phyloP scores from a whole-genome alignment of 2,113 vertebrate species.

The Sebastes schlegelii region DNA sequence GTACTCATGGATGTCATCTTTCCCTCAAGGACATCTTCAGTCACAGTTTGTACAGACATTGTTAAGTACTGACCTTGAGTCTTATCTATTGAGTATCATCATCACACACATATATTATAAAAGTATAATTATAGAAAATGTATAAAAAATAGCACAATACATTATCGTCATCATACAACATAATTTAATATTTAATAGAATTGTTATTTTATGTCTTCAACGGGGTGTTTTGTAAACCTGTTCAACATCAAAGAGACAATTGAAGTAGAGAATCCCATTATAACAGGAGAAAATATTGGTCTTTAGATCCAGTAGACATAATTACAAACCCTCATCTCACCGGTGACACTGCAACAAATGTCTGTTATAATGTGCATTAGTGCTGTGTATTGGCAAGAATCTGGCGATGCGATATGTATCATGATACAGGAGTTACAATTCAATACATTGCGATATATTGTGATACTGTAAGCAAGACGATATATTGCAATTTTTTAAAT shows the following conservation, averaged over 20 bases:
- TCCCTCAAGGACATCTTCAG: slow-evolving; percentile 64
- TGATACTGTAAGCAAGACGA: no score
- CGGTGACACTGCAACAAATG: not conserved
- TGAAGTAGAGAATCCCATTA: slow-evolving; percentile 64
- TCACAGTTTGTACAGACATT: slow-evolving; percentile 48
- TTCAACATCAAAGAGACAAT: slow-evolving; percentile 51
- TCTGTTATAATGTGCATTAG: not conserved
- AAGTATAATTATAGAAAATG: not conserved
- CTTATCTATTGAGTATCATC: slow-evolving; percentile 16
- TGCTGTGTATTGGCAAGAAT: no score
- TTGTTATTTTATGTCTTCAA: slow-evolving; percentile 1
- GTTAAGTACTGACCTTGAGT: slow-evolving; percentile 57
- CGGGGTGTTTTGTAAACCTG: slow-evolving; percentile 34
- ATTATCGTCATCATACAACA: no score
- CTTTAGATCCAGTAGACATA: slow-evolving; percentile 51
- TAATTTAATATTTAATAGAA: not conserved
- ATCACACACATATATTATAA: not conserved
- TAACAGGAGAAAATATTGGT: slow-evolving; percentile 42
- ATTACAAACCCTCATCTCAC: slow-evolving; percentile 43
- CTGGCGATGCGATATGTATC: no score
- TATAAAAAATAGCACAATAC: not conserved
- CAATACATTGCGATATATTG: no score
- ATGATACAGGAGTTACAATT: no score
- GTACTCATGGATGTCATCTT: slow-evolving; percentile 49
- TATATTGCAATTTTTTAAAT: no score